Conservation (phyloP, 2,113 vertebrate species). For the Erythrocercus mccallii region DNA sequence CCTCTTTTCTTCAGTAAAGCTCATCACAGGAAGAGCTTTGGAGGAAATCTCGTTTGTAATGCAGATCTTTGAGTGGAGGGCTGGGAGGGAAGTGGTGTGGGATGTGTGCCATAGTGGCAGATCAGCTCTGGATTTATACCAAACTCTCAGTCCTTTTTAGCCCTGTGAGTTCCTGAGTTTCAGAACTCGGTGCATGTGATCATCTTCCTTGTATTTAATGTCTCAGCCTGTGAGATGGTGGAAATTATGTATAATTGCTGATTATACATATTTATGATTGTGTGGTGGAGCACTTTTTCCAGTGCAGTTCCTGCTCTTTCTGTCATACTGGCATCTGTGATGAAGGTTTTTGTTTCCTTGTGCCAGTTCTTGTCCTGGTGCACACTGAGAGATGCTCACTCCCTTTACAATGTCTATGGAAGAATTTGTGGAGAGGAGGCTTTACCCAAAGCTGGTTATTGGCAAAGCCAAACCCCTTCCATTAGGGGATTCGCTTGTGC, state of each 20-base stretch:
- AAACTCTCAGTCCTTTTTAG: background rate
- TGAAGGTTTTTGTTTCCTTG: background rate
- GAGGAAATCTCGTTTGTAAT: background rate
- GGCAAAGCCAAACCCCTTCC: background rate
- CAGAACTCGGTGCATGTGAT: fast-evolving
- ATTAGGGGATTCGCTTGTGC: background rate
- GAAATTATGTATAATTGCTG: background rate
- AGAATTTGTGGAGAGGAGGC: background rate
- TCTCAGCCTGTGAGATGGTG: background rate
- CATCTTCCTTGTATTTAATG: background rate
- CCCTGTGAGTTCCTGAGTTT: background rate
- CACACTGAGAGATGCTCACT: fast-evolving
- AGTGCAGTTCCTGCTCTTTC: background rate
- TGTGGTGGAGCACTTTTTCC: background rate
- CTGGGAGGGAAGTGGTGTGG: background rate
- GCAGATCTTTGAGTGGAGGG: background rate
- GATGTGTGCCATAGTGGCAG: background rate
- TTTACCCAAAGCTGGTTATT: background rate
- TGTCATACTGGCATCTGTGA: fast-evolving
- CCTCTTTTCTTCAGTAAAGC: background rate
- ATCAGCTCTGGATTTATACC: background rate
- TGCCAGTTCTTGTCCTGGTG: background rate
- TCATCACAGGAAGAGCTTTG: conserved; percentile 3
- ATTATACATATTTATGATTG: background rate
- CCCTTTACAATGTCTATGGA: fast-evolving